phyloP scores from a whole-genome alignment of 2,113 vertebrate genomes.

The Mus pahari region DNA sequence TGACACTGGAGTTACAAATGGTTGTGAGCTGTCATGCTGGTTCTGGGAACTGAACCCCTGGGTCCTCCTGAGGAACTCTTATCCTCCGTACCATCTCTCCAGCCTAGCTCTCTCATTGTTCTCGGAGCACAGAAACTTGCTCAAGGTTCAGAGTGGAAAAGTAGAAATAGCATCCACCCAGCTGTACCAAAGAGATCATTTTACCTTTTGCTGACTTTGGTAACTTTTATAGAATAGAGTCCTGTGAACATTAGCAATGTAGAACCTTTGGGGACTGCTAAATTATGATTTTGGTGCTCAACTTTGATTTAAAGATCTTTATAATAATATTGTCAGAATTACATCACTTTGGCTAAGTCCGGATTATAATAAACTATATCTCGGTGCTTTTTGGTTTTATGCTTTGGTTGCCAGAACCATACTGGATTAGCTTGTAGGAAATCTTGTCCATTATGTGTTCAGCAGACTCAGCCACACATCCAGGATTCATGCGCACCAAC shows the following conservation, averaged over 20 bases:
- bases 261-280: neutral
- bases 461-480: neutral
- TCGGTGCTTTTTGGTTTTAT: neutral
- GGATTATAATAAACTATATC: neutral
- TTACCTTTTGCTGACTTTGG: neutral
- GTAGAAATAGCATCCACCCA: neutral
- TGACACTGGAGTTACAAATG: neutral
- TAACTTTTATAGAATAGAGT: constrained; percentile 14
- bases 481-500: neutral
- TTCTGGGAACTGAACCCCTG: neutral
- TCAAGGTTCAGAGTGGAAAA: neutral
- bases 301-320: constrained; percentile 8
- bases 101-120: neutral
- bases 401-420: constrained; percentile 37
- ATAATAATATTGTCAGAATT: constrained; percentile 11
- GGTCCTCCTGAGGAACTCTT: neutral
- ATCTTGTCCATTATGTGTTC: constrained; percentile 10
- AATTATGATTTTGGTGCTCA: neutral
- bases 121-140: neutral
- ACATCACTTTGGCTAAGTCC: neutral
- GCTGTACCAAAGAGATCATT: neutral
- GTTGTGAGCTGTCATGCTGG: neutral
- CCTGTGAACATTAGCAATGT: neutral
- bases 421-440: constrained; percentile 31
- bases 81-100: neutral